These are phyloP conservation scores for Spheniscus mendiculus DNA, from an alignment of 2,113 vertebrate species.

Conservation along the genomic window DNA sequence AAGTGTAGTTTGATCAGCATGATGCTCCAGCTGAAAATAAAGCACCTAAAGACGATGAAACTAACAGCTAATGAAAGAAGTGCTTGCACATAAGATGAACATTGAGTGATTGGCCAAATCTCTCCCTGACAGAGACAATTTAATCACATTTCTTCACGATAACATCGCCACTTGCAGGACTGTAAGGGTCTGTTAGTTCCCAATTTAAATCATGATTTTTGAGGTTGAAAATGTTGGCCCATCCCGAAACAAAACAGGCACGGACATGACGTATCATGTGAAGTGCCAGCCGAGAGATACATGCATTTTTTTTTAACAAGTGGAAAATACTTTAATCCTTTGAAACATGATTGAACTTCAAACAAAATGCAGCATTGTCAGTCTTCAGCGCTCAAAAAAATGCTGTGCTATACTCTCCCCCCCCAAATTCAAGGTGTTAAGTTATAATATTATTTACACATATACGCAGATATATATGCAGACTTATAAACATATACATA, in stretches of 20 bases:
- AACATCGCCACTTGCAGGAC: not conserved
- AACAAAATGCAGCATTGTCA: not conserved
- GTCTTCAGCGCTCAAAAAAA: not conserved
- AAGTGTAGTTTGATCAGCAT: not conserved
- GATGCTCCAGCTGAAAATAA: constrained; percentile 38
- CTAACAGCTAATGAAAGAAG: constrained; percentile 30
- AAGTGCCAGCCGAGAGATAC: not conserved
- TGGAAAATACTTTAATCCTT: constrained; percentile 19
- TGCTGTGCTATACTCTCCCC: fast-evolving
- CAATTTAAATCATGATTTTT: constrained; percentile 30
- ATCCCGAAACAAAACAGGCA: constrained; percentile 29
- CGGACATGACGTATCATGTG: not conserved
- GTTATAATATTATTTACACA: not conserved
- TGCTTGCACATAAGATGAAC: not conserved
- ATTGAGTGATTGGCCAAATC: not conserved
- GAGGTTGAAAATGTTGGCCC: constrained; percentile 18
- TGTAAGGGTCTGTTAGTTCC: not conserved
- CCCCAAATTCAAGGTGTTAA: not conserved
- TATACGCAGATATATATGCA: not conserved
- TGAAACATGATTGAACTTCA: constrained; percentile 19
- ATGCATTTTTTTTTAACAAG: not conserved
- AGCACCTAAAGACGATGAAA: constrained; percentile 1
- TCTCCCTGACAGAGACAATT: constrained; percentile 1
- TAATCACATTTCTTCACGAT: constrained; percentile 39
- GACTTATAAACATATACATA: not conserved